Evolutionary conservation across 2,888 invertebrate species (phyloP).

Genomic region (Suillia variegata): DNA sequence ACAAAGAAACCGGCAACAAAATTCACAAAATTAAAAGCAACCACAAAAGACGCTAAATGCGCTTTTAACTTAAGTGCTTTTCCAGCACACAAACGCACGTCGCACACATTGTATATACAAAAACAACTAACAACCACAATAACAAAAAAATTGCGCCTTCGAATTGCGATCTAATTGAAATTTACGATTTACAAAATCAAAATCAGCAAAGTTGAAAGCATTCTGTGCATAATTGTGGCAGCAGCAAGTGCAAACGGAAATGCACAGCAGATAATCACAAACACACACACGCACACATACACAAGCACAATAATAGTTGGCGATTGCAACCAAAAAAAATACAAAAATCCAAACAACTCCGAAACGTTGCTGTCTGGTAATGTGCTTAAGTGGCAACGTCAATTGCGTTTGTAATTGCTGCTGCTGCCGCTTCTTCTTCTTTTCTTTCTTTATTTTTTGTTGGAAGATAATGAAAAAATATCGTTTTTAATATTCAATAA

Average conservation of each 20-base stretch:
- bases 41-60: constrained; percentile 6
- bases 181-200: constrained; percentile 27
- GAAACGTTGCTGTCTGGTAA: neutral
- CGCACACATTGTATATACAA: too few relatives aligned
- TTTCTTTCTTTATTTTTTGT: too few relatives aligned
- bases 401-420: neutral
- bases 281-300: too few relatives aligned
- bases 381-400: neutral
- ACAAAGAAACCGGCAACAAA: too few relatives aligned
- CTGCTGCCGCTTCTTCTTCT: neutral
- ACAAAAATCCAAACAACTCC: neutral
- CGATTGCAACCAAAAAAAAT: neutral
- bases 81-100: neutral
- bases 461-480: constrained; percentile 31
- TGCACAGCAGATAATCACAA: neutral
- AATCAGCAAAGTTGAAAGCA: constrained; percentile 25
- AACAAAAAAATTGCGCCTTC: constrained; percentile 22
- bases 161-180: constrained; percentile 33
- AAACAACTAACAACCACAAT: constrained; percentile 16
- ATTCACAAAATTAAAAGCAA: neutral
- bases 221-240: constrained; percentile 23
- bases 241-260: neutral
- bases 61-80: constrained; percentile 28
- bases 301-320: too few relatives aligned
- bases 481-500: constrained; percentile 36